Evolutionary conservation across 2,113 vertebrate species (phyloP).

Genomic region (Arenaria interpres): DNA sequence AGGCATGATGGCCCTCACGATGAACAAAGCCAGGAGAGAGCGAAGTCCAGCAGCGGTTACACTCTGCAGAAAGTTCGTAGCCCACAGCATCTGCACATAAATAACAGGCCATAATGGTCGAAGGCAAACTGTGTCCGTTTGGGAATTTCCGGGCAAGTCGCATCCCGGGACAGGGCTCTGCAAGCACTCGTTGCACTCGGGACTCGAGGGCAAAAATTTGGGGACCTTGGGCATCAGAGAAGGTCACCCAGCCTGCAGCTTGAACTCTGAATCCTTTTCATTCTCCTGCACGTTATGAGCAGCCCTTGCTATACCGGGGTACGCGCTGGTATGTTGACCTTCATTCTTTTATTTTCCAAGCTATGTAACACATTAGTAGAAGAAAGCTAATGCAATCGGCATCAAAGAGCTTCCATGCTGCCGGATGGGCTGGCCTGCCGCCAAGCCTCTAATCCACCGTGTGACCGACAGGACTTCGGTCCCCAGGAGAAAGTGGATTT

Average conservation of each 20-base stretch:
- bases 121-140: constrained; percentile 37
- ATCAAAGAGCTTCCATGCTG: constrained; percentile 65
- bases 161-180: constrained; percentile 29
- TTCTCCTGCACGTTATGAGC: constrained; percentile 55
- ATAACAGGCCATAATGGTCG: neutral
- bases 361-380: constrained; percentile 63
- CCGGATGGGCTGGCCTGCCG: constrained; percentile 49
- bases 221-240: neutral
- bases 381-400: constrained; percentile 69
- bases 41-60: neutral
- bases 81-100: constrained; percentile 39
- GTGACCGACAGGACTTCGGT: constrained; percentile 57
- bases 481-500: constrained; percentile 50
- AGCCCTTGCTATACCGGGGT: constrained; percentile 16
- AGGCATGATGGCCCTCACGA: neutral
- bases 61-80: neutral
- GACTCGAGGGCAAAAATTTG: constrained; percentile 39
- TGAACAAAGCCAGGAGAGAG: neutral
- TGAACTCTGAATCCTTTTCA: constrained; percentile 2
- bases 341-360: constrained; percentile 70
- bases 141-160: constrained; percentile 60
- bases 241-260: constrained; percentile 46
- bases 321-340: constrained; percentile 62
- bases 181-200: neutral
- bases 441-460: constrained; percentile 63